A percentile compares a stretch with the other conserved stretches of the same genome.
Evolutionary conservation across 92 coral and sea anemone species (phyloP).

Genomic region (Palythoa heliodiscus): DNA sequence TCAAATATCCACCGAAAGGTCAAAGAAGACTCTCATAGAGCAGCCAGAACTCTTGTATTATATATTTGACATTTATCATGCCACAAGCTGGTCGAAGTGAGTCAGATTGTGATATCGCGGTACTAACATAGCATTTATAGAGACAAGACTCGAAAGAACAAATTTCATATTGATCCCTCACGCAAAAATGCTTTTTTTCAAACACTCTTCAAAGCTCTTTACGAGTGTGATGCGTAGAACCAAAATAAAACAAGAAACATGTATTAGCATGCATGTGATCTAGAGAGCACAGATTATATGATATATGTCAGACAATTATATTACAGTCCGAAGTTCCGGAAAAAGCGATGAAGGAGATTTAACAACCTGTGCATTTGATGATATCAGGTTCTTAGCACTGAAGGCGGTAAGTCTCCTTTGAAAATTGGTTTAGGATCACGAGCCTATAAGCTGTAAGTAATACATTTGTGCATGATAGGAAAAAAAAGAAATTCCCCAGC

Average conservation of each 20-base stretch:
- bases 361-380: slow-evolving; percentile 20
- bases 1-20: slow-evolving; percentile 21
- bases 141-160: not conserved
- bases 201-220: not conserved
- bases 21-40: slow-evolving; percentile 13
- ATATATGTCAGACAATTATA: slow-evolving; percentile 15
- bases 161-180: not conserved
- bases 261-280: slow-evolving; percentile 8
- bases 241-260: not conserved
- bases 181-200: not conserved
- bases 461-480: not conserved
- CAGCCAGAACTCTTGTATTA: not conserved
- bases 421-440: slow-evolving; percentile 39
- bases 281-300: not conserved
- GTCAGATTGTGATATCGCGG: not conserved
- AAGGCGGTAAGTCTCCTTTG: slow-evolving; percentile 32
- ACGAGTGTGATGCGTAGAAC: not conserved
- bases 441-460: slow-evolving; percentile 21
- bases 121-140: not conserved
- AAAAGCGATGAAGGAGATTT: slow-evolving; percentile 20
- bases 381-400: slow-evolving; percentile 28
- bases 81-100: not conserved
- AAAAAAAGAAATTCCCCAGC: not conserved
- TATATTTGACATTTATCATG: slow-evolving; percentile 13
- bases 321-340: slow-evolving; percentile 24